Base-by-base conservation (phyloP, 2,113 vertebrate species). In the Rattus rattus region DNA sequence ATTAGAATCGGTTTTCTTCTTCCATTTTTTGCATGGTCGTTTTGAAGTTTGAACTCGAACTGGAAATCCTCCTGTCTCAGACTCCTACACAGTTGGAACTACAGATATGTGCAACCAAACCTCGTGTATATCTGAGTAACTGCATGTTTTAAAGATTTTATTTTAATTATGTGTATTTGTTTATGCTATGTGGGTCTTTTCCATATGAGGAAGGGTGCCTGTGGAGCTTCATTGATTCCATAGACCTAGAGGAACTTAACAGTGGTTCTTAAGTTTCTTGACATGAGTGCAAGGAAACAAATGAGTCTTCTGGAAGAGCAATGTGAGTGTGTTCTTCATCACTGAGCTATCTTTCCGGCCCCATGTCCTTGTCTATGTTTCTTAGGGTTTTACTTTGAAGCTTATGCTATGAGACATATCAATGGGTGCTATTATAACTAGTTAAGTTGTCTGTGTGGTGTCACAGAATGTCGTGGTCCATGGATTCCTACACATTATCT, bases 201-300 rank as follows among this genome's bases (percentile, higher is more conserved):
- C 33, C 2, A 2, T 61, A 2, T 63, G n/a, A 13, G n/a, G 4
- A 13, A 47, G 13, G 20, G 9, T 19, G 12, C n/a, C n/a, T 13
- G 11, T 8, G n/a, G n/a, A 63, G 36, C 22, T 2, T 24, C n/a
- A n/a, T n/a, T 17, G 81, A 39, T 26, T 56, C 56, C 81, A 28
- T 11, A 1, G 22, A 39, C 3, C 54, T 47, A 39, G 39, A 65
- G 24, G 4, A 43, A 43, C 43, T 43, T 43, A 61, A 65, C 59
- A 67, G 77, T 19, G 13, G 49, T 54, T 52, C 47, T 79, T 52
- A 36, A 80, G 9, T 12, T 14, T 59, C 56, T n/a, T 43, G 56
- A 59, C 36, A 14, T 28, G 36, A 39, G 39, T 28, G 13, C 24
- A 85, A 43, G 24, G 84, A 67, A 20, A 47, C 28, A 11, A 67